phyloP scores from a whole-genome alignment of 2,888 invertebrate genomes.

The Steromphala cineraria region DNA sequence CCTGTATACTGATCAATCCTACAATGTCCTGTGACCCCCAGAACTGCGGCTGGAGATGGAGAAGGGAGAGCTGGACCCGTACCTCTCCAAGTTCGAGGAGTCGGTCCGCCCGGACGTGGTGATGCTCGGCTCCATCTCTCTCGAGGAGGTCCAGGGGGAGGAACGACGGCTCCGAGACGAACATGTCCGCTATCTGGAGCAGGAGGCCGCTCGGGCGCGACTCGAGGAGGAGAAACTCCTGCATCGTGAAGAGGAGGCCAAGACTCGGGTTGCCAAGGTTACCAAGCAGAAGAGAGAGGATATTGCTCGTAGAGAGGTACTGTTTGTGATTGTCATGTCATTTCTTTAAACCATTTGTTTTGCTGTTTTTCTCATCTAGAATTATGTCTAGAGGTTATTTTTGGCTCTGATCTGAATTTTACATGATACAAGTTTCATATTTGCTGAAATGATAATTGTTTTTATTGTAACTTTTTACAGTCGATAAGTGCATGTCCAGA shows the following conservation, averaged over 20 bases:
- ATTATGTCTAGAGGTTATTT: too few species aligned
- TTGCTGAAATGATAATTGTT: too few species aligned
- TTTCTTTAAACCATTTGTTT: too few species aligned
- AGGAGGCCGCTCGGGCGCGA: constrained; percentile 60
- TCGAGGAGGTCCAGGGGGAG: constrained; percentile 72
- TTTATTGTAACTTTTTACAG: too few species aligned
- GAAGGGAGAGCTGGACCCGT: constrained; percentile 63
- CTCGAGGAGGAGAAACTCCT: constrained; percentile 56
- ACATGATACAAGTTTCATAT: too few species aligned
- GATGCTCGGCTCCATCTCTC: constrained; percentile 69
- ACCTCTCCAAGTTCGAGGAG: constrained; percentile 67
- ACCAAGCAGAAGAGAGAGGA: constrained; percentile 58
- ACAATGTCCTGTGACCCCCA: constrained; percentile 10
- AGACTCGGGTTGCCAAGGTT: constrained; percentile 62
- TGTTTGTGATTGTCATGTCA: not conserved
- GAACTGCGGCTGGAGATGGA: constrained; percentile 66
- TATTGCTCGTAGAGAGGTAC: constrained; percentile 61
- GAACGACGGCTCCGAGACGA: constrained; percentile 71
- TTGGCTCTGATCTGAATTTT: too few species aligned
- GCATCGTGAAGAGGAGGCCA: constrained; percentile 65
- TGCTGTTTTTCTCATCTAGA: too few species aligned
- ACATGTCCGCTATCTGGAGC: constrained; percentile 67
- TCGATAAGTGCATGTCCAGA: too few species aligned
- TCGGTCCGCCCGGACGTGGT: constrained; percentile 68
- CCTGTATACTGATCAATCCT: too few species aligned